Percentiles rank a stretch among this genome's conserved stretches.
Conservation (phyloP, 2,888 invertebrate genomes). For the Acrobasis suavella region DNA sequence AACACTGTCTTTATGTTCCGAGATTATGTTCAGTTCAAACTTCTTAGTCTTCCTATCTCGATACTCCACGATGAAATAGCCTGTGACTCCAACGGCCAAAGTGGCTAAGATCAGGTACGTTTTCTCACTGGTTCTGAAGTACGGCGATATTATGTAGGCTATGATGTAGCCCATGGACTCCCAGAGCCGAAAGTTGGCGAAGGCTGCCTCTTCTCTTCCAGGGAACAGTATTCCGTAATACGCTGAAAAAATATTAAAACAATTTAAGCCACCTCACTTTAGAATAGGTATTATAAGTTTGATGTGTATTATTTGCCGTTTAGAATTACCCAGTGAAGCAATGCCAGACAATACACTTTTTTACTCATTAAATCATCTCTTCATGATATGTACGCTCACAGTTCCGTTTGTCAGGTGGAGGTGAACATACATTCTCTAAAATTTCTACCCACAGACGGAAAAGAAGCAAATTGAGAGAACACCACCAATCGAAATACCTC, state of each 20-base stretch:
- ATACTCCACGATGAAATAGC: conserved; percentile 76
- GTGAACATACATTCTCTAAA: no score
- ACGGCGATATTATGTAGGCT: conserved; percentile 82
- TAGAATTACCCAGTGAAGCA: no score
- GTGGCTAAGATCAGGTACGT: conserved; percentile 75
- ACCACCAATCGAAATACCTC: no score
- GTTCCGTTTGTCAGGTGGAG: no score
- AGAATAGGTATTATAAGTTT: not conserved
- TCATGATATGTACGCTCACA: no score
- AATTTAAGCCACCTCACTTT: not conserved
- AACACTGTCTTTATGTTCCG: conserved; percentile 37
- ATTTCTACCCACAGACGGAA: no score
- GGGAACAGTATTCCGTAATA: conserved; percentile 86
- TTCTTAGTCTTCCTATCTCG: conserved; percentile 38
- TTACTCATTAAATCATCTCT: no score
- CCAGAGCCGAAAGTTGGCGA: conserved; percentile 87
- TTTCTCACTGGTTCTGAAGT: conserved; percentile 77
- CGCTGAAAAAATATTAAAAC: conserved; percentile 52
- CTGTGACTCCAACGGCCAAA: conserved; percentile 75
- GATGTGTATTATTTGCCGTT: no score
- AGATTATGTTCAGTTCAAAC: conserved; percentile 8
- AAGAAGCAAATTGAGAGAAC: no score
- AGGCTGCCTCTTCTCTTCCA: conserved; percentile 85
- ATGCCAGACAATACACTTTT: no score
- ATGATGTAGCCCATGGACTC: conserved; percentile 85